phyloP scores from a whole-genome alignment of 2,888 invertebrate genomes.

The Ectemnius cavifrons region DNA sequence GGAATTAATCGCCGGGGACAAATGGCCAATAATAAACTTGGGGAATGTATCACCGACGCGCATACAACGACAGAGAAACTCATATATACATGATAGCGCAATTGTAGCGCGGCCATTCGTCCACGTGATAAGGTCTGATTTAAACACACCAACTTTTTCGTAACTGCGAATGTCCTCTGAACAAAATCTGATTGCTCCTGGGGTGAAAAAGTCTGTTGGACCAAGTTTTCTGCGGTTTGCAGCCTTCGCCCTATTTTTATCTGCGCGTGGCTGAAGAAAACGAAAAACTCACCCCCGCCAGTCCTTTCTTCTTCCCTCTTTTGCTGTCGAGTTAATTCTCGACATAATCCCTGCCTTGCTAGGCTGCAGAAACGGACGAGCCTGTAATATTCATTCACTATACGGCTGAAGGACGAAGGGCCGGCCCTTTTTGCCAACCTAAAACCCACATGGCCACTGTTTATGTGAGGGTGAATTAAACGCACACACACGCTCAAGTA shows the following conservation, averaged over 20 bases:
- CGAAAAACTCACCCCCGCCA: not conserved
- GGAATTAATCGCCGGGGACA: too few species aligned
- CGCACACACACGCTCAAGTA: too few species aligned
- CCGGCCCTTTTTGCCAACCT: too few species aligned
- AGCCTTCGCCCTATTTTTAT: not conserved
- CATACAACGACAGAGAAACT: not conserved
- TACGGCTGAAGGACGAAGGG: too few species aligned
- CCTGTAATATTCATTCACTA: too few species aligned
- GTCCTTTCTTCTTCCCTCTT: not conserved
- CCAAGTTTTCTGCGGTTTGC: not conserved
- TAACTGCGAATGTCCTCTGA: not conserved
- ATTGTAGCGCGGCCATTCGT: not conserved
- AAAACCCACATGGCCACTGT: too few species aligned
- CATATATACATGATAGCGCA: not conserved
- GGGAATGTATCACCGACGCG: too few species aligned
- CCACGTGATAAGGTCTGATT: constrained; percentile 2
- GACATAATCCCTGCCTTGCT: not conserved
- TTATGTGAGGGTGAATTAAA: too few species aligned
- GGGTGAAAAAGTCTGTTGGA: not conserved
- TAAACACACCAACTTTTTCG: not conserved
- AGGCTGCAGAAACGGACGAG: too few species aligned
- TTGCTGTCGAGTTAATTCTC: not conserved
- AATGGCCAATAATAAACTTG: too few species aligned
- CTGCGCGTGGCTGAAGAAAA: not conserved
- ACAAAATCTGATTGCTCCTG: not conserved